phyloP scores from a whole-genome alignment of 2,888 invertebrate species.

The Caenorhabditis zanzibari region DNA sequence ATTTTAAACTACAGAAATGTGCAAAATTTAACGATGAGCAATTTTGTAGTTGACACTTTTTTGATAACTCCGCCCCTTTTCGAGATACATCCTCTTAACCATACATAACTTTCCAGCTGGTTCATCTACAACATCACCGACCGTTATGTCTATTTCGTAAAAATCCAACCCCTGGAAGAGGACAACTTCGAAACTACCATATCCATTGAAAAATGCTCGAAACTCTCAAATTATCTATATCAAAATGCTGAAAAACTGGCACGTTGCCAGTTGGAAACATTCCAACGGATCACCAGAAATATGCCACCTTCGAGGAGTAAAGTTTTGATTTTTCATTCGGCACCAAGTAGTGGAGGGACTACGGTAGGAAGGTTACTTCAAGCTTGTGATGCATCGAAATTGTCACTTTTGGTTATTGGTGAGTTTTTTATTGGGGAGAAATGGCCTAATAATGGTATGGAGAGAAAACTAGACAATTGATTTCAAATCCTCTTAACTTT shows the following conservation, averaged over 20 bases:
- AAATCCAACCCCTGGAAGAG: constrained; percentile 37
- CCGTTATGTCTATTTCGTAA: constrained; percentile 65
- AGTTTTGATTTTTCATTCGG: constrained; percentile 59
- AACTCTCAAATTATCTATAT: constrained; percentile 49
- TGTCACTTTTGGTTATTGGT: constrained; percentile 53
- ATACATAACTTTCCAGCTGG: constrained; percentile 58
- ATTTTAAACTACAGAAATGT: background rate
- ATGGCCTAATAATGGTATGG: background rate
- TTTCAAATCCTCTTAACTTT: background rate
- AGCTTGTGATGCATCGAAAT: constrained; percentile 60
- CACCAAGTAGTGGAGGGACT: constrained; percentile 62
- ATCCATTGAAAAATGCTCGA: constrained; percentile 56
- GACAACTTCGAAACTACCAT: constrained; percentile 41
- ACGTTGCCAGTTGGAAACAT: constrained; percentile 60
- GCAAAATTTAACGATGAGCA: background rate
- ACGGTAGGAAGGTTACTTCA: constrained; percentile 61
- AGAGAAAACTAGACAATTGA: no score
- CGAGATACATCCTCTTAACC: no score
- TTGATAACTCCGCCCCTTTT: no score
- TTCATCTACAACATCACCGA: constrained; percentile 68
- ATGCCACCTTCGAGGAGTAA: constrained; percentile 53
- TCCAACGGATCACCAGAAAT: constrained; percentile 34
- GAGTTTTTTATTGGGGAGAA: no score
- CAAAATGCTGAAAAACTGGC: constrained; percentile 67
- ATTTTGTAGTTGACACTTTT: no score